Percentiles rank a stretch among this genome's conserved stretches.
Conservation (phyloP, 1,140 invertebrate genomes). For the Hesperophylax magnus region DNA sequence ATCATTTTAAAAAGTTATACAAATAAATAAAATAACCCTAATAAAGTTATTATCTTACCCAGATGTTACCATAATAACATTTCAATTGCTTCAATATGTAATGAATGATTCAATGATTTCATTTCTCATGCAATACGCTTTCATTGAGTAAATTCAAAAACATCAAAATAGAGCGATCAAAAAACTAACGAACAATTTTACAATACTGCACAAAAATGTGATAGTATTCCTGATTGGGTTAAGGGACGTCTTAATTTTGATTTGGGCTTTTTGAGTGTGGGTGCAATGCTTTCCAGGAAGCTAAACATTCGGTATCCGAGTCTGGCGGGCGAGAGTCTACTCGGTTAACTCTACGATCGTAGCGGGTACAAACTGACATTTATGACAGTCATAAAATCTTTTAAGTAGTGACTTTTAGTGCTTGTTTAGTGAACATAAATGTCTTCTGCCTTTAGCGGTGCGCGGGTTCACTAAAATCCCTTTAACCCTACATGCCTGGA, state of each 20-base stretch:
- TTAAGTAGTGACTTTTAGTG: conserved; percentile 74
- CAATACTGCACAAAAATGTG: background rate
- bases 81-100: too few relatives aligned
- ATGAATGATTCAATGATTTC: too few relatives aligned
- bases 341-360: conserved; percentile 28
- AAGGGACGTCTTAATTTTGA: background rate
- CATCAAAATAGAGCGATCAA: background rate
- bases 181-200: background rate
- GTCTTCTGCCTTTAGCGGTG: conserved; percentile 61
- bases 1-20: too few relatives aligned
- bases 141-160: background rate
- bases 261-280: conserved; percentile 14
- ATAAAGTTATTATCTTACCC: too few relatives aligned
- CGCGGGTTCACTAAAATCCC: conserved; percentile 48
- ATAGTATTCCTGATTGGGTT: background rate
- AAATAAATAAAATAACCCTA: too few relatives aligned
- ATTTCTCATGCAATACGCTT: background rate
- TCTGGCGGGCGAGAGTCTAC: background rate
- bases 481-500: conserved; percentile 23
- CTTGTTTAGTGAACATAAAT: conserved; percentile 74
- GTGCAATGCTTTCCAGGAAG: background rate
- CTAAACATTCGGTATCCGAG: too few relatives aligned
- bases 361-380: conserved; percentile 67
- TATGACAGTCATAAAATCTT: conserved; percentile 73
- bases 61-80: too few relatives aligned